Percentiles rank a stretch among this genome's conserved stretches.
Evolutionary conservation across 2,888 invertebrate genomes (phyloP).

Genomic region (Brachypalpus laphriformis): DNA sequence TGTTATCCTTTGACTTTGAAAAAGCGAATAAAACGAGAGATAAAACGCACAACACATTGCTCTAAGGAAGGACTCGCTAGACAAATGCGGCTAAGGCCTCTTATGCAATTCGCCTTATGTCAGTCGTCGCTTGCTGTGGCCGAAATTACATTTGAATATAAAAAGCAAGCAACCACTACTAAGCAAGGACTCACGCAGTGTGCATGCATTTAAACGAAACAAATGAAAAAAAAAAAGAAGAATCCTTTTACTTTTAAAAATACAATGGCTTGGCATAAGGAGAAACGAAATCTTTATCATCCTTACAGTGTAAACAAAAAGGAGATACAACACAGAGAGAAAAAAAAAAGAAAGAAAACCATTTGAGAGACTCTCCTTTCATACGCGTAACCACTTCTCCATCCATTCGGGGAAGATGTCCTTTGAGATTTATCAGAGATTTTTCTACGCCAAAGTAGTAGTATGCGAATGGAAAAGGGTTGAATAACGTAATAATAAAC

Average conservation of each 20-base stretch:
- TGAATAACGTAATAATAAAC: conserved; percentile 62
- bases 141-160: conserved; percentile 47
- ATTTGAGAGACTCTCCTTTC: conserved; percentile 14
- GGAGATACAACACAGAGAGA: not conserved
- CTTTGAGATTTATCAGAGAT: conserved; percentile 63
- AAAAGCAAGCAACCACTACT: not conserved
- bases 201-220: conserved; percentile 51
- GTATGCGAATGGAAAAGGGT: conserved; percentile 35
- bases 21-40: conserved; percentile 35
- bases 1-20: conserved; percentile 59
- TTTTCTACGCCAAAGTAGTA: conserved; percentile 7
- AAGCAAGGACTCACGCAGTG: conserved; percentile 45
- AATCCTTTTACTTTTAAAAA: conserved; percentile 2
- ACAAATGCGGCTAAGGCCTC: conserved; percentile 27
- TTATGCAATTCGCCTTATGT: conserved; percentile 54
- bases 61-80: not conserved
- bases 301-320: not conserved
- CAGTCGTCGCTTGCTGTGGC: conserved; percentile 46
- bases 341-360: not conserved
- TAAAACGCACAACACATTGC: conserved; percentile 56
- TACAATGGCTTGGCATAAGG: conserved; percentile 25
- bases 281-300: conserved; percentile 41
- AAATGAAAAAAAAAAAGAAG: not conserved
- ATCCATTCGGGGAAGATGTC: conserved; percentile 31
- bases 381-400: conserved; percentile 22